Conservation (phyloP, 2,113 vertebrate genomes). For the Okapia johnstoni region DNA sequence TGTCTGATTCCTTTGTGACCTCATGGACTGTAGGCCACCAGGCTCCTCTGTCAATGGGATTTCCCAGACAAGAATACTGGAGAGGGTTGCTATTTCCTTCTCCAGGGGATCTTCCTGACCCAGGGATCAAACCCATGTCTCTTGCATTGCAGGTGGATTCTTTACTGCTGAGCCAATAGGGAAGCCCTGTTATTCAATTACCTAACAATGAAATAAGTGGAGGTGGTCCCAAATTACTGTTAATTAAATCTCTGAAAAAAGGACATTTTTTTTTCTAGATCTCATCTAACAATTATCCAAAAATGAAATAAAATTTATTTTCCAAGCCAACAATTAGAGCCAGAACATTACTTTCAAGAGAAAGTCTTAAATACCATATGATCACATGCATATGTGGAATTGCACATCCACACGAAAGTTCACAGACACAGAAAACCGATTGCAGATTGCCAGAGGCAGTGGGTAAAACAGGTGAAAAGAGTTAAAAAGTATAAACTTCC, state of each 20-base stretch:
- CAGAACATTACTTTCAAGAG: neutral
- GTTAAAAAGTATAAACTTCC: neutral
- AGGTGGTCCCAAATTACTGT: neutral
- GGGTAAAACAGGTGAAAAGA: neutral
- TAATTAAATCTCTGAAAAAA: neutral
- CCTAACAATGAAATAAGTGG: neutral
- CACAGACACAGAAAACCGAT: neutral
- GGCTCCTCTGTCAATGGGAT: neutral
- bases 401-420: neutral
- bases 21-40: neutral
- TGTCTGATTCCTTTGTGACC: neutral
- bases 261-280: neutral
- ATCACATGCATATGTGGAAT: neutral
- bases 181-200: neutral
- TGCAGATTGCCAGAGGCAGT: neutral
- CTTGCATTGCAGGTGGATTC: neutral
- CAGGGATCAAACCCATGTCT: neutral
- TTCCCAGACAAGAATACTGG: neutral
- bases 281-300: neutral
- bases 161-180: neutral
- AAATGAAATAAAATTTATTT: neutral
- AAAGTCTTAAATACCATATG: neutral
- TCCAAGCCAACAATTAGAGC: neutral
- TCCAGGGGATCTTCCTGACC: neutral
- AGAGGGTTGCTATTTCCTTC: neutral